Evolutionary conservation across 2,113 vertebrate genomes (phyloP), one percentile per base, ranked within the genome.

Genomic region (Macaca fascicularis): DNA sequence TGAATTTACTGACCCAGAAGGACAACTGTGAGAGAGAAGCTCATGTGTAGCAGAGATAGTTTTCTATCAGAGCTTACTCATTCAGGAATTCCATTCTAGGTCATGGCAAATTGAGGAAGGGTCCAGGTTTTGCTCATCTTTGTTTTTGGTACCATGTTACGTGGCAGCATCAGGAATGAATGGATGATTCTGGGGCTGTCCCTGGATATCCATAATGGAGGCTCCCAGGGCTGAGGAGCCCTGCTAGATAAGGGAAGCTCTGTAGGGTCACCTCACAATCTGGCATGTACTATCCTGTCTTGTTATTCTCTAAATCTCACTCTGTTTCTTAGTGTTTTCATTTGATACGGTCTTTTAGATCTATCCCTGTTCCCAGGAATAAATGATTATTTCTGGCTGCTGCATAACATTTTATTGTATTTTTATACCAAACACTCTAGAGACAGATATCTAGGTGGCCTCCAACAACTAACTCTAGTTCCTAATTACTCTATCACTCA

Each of bases 241-340:
- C 38, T 75, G 9, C 35, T 19, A 20, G 52, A 9, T n/a, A 32
- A 82, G 25, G 1, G 45, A 72, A 94, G 16, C 1, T 23, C 23
- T 12, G 1, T 30, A 55, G 38, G 11, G 38, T 30, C 40, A 40
- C 9, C 19, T 74, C 20, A 35, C 52, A 61, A 19, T 30, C 94
- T 38, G 86, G 38, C 55, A 50, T 20, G 45, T 32, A 30, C 2
- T 88, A 1, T 61, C 78, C 2, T 88, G 1, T 48, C 78, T 74
- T n/a, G 30, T 59, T 75, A 8, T 84, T 81, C 50, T 96, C 85
- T 59, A 78, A 94, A 57, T 84, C 70, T 89, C 67, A 89, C 19
- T 40, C 35, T 48, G 20, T 94, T 76, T n/a, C 64, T 88, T 79
- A 23, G 50, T 25, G 61, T 94, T 93, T n/a, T 32, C 32, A 81